Conservation (phyloP, 2,113 vertebrate species). For the Delphinapterus leucas region DNA sequence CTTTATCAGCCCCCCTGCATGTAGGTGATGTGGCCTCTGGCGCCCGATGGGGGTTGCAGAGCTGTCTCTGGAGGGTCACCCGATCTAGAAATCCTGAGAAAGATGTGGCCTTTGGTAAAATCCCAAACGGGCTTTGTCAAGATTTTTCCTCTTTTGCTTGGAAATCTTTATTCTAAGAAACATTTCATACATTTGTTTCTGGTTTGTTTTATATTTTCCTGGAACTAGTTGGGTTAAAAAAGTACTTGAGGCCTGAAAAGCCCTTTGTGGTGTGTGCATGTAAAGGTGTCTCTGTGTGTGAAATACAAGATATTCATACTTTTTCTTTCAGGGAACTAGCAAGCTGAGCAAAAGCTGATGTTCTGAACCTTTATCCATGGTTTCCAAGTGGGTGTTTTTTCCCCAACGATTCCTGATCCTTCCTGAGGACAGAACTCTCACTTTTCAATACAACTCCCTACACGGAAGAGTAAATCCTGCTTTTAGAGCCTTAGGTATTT, state of each 20-base stretch:
- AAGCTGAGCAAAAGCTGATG: not conserved
- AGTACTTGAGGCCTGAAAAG: not conserved
- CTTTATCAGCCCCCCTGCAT: conserved; percentile 29
- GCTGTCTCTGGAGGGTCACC: fast-evolving
- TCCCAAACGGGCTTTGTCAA: not conserved
- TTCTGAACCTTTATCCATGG: not conserved
- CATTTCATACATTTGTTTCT: not conserved
- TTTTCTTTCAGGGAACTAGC: not conserved
- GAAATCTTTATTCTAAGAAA: conserved; percentile 18
- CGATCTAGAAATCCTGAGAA: not conserved
- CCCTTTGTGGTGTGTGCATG: not conserved
- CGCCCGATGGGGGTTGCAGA: fast-evolving
- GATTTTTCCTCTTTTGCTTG: not conserved
- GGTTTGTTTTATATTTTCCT: not conserved
- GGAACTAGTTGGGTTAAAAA: not conserved
- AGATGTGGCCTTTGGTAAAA: not conserved
- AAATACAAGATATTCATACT: not conserved
- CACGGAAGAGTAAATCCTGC: not conserved
- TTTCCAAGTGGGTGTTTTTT: not conserved
- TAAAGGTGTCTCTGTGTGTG: not conserved
- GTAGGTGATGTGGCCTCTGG: not conserved
- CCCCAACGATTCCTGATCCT: not conserved
- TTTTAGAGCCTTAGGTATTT: not conserved
- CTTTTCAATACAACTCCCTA: not conserved
- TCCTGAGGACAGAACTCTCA: not conserved